Evolutionary conservation across 2,797 vertebrate species (phyloP).

Genomic region (Chrysocyon brachyurus): DNA sequence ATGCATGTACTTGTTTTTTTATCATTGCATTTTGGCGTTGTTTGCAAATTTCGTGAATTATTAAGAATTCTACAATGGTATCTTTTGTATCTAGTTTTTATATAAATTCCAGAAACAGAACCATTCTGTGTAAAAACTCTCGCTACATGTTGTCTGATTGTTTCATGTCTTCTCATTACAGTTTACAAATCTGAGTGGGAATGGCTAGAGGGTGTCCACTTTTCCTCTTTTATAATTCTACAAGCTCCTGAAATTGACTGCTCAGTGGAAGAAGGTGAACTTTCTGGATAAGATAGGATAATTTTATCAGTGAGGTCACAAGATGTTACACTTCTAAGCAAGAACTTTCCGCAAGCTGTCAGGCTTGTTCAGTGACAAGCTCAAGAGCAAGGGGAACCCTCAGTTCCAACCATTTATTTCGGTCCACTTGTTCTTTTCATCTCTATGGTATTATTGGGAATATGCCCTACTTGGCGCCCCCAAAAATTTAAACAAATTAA

Average conservation of each 20-base stretch:
- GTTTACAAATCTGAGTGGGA: background rate
- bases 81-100: background rate
- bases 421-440: background rate
- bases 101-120: background rate
- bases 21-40: background rate
- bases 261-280: background rate
- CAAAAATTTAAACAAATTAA: background rate
- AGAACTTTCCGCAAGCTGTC: background rate
- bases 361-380: background rate
- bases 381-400: background rate
- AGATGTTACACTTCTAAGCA: background rate
- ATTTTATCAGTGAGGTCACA: background rate
- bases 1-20: fast-evolving
- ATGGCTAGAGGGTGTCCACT: background rate
- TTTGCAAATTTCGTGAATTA: background rate
- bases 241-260: background rate
- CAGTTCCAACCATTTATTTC: background rate
- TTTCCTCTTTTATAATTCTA: background rate
- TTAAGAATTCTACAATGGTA: background rate
- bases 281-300: background rate
- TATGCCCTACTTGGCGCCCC: background rate
- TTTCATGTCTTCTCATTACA: background rate
- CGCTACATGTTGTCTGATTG: background rate
- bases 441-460: background rate
- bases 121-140: background rate